Base-by-base conservation (phyloP, 2,888 invertebrate species). In the Cheilosia vulpina region DNA sequence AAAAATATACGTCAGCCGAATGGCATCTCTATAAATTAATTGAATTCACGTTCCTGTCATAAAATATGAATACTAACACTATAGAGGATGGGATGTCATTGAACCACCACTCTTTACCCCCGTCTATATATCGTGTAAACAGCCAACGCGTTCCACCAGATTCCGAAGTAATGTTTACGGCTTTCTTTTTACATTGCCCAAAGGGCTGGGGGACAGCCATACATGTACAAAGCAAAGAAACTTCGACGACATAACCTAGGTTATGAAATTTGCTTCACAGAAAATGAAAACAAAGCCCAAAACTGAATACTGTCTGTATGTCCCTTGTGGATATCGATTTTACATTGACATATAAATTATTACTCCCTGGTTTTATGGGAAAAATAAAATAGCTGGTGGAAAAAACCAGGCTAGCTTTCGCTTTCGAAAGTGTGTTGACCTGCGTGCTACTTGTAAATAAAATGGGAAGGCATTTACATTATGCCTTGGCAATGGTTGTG, bases 31-130 rank as follows among this genome's bases (percentile, higher is more conserved):
- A 21, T 27, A 27, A 57, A 57, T 57, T 66, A 58, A 76, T 76
- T 76, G 52, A 60, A 69, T 68, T 77, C 77, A 77, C 69, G 68
- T 55, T 69, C 19, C 52, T 47, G 15, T 34, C 60, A 69, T 77
- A 43, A 77, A 77, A 77, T 69, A 76, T 55, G 19, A 76, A 58
- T 55, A 62, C 60, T 34, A 43, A 17, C 41, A 31, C 43, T 24
- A n/a, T 1, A 2, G 7, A 15, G 24, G 31, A 53, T 24, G 19
- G 24, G 31, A 53, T 24, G 52, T 11, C 62, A 41, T 34, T 52
- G 47, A 60, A 52, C 43, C 68, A 52, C 43, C 68, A 27, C 27
- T 27, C 27, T 27, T 5, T 9, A n/a, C 7, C 50, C 15, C 19
- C 4, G 11, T 17, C 53, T 11, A 38, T 13, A 13, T 38, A 13